phyloP scores from a whole-genome alignment of 1,140 invertebrate species.

The Coptotermes formosanus region DNA sequence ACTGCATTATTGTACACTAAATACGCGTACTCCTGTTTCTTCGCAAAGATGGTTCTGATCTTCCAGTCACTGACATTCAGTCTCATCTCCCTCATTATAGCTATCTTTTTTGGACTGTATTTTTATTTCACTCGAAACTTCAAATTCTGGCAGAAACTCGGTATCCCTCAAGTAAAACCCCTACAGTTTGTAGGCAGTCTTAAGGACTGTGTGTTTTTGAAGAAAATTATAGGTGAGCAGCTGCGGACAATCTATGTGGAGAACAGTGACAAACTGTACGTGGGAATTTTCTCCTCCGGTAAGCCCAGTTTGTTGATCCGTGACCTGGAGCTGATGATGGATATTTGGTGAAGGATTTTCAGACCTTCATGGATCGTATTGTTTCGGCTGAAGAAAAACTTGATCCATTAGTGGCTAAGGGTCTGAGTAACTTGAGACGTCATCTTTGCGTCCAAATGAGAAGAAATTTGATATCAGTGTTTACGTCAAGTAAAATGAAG shows the following conservation, averaged over 20 bases:
- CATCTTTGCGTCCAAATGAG: no score
- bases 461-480: no score
- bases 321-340: constrained; percentile 51
- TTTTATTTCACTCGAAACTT: background rate
- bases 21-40: no score
- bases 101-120: no score
- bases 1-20: no score
- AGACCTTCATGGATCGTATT: constrained; percentile 48
- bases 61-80: no score
- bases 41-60: no score
- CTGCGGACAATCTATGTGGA: background rate
- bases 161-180: constrained; percentile 43
- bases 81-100: no score
- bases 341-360: constrained; percentile 52
- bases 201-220: constrained; percentile 43
- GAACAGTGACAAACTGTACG: background rate
- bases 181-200: constrained; percentile 45
- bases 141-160: constrained; percentile 44
- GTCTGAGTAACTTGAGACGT: no score
- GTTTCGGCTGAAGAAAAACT: constrained; percentile 19
- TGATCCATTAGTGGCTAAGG: no score
- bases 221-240: constrained; percentile 34
- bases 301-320: constrained; percentile 44
- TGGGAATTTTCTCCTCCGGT: background rate
- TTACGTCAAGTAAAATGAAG: no score